Percentiles rank a stretch among this genome's conserved stretches.
phyloP scores from a whole-genome alignment of 2,113 vertebrate genomes.

The Cyphomyrus plagiostoma region DNA sequence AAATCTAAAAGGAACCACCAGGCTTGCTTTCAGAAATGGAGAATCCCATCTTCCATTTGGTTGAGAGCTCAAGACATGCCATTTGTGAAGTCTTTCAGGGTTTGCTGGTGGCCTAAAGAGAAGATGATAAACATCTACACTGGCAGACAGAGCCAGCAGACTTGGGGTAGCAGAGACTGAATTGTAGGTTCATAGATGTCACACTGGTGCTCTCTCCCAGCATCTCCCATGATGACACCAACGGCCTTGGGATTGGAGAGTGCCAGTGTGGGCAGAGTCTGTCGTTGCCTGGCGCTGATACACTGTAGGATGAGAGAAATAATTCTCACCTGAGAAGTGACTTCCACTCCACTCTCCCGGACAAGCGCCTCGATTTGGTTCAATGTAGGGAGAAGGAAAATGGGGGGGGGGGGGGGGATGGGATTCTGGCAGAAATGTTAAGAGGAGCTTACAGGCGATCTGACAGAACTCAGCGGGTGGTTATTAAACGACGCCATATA shows the following conservation, averaged over 20 bases:
- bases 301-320: background rate
- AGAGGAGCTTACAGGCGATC: conserved; percentile 50
- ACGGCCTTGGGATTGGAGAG: background rate
- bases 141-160: background rate
- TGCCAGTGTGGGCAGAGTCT: background rate
- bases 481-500: conserved; percentile 52
- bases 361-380: conserved; percentile 5
- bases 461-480: conserved; percentile 49
- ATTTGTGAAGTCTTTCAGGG: background rate
- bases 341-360: conserved; percentile 10
- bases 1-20: background rate
- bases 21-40: background rate
- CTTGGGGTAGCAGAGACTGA: background rate
- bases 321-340: conserved; percentile 8
- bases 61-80: background rate
- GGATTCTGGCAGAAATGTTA: conserved; percentile 45
- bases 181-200: background rate
- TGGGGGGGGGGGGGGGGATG: background rate
- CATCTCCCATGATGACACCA: background rate
- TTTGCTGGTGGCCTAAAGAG: background rate
- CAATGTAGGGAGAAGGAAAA: background rate
- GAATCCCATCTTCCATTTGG: background rate
- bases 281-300: background rate
- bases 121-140: background rate
- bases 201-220: background rate